Base-by-base conservation (phyloP, 2,888 invertebrate genomes). In the Imbricaverruca yamaguchii region DNA sequence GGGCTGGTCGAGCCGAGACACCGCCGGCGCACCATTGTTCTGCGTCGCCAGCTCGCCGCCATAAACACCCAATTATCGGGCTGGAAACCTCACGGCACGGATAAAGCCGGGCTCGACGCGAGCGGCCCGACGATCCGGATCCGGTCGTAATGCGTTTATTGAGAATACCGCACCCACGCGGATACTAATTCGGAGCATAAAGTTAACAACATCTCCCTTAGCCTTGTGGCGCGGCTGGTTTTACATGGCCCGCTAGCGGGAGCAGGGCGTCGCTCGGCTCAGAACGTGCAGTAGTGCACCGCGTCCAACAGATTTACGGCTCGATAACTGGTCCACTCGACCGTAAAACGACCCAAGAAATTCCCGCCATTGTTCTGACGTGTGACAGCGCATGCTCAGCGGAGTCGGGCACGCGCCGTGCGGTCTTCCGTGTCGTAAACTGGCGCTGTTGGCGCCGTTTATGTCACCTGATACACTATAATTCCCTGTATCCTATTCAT, bases 1-100 rank as follows among this genome's bases (percentile, higher is more conserved):
- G 39, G 39, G 39, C 39, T 39, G 39, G 39, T 39, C 39, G 39
- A 4, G 39, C 39, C 39, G 39, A 39, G 39, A 39, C 39, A 39
- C 39, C 39, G 4, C 39, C 39, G 39, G 2, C 39, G 39, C 39
- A 39, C 39, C 39, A 39, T 39, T 39, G 39, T 39, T 39, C 39
- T 39, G 39, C 39, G 39, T 39, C 39, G 39, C 39, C 39, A 39
- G 39, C 39, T 39, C 39, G 39, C 39, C 39, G 39, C 39, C 74
- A 74, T 74, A 74, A 74, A 74, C 74, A 74, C 53, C 74, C 74
- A 74, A 74, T 74, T 74, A 74, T 74, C 74, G 53, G 1, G 15
- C 59, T 18, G 53, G 7, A 13, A 53, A 21, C 74, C 18, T 74
- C 53, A 74, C 9, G n/a, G 53, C 39, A 8, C 53, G 9, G 53